phyloP scores from a whole-genome alignment of 2,888 invertebrate genomes.

The Polyploca ridens region DNA sequence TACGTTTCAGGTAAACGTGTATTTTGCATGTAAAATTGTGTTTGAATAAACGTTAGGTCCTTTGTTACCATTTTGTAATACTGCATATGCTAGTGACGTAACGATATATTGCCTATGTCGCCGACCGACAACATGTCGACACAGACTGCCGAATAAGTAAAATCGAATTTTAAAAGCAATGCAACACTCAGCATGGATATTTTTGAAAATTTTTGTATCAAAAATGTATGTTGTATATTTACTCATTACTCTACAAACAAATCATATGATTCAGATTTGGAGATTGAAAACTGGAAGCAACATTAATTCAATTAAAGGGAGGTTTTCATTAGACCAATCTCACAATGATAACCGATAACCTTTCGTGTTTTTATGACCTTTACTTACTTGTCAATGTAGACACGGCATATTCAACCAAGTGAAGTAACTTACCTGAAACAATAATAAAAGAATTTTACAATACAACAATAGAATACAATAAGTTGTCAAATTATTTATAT shows the following conservation, averaged over 20 bases:
- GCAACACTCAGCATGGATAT: not conserved
- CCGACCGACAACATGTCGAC: not conserved
- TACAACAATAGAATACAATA: not conserved
- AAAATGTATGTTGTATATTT: not conserved
- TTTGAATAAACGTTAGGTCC: no score
- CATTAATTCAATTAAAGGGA: not conserved
- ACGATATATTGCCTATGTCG: not conserved
- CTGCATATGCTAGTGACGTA: slow-evolving; percentile 7
- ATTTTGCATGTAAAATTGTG: no score
- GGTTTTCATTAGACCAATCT: no score
- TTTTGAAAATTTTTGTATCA: not conserved
- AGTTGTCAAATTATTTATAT: not conserved
- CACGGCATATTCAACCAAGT: not conserved
- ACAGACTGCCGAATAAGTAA: not conserved
- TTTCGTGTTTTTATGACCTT: not conserved
- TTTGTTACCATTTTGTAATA: not conserved
- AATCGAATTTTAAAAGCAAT: slow-evolving; percentile 3
- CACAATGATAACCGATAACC: no score
- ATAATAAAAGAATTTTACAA: not conserved
- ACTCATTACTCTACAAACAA: no score
- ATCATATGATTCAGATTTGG: not conserved
- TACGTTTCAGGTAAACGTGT: no score
- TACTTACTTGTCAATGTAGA: not conserved
- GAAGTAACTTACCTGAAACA: not conserved
- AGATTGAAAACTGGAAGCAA: not conserved